Evolutionary conservation across 2,113 vertebrate species (phyloP), one percentile per base, ranked within the genome.

Genomic region (Maccullochella peelii): DNA sequence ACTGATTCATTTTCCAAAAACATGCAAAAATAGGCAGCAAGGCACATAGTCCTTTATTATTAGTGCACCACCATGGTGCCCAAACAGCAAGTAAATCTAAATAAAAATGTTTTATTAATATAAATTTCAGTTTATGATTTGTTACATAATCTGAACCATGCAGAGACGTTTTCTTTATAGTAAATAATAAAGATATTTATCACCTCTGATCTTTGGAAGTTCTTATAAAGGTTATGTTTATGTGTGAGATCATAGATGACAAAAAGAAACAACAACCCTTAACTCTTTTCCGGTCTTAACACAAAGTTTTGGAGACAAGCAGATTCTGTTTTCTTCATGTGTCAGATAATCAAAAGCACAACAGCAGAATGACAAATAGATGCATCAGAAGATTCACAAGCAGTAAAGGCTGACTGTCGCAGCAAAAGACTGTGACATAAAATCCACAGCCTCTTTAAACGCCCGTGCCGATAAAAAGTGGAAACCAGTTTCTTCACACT

Each of bases 401-500:
- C 30, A 21, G 12, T 30, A 1, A 76, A 44, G 57, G 38, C 73
- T 36, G 63, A 68, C 6, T 27, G 68, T 27, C 12, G 23, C 68
- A 23, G 66, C 44, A 49, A 47, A 86, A 79, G 27, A 49, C n/a
- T n/a, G 55, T 40, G 42, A 59, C 65, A 78, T 59, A 55, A 88
- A 68, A 74, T 68, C 80, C 67, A 2, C 59, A 87, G 74, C 84
- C 85, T 91, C 84, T 92, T 88, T 59, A 71, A 84, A 87, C 88
- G 89, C 47, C 52, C 40, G 73, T 79, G 67, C 71, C 82, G 91
- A 92, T 90, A 82, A 94, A 89, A 95, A 92, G 83, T 91, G 88
- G 88, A 93, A 95, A 94, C 93, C 94, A 82, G 94, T 95, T 96
- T 93, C 88, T 91, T 94, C 88, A 87, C 86, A 88, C 88, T 86